Evolutionary conservation across 2,888 invertebrate genomes (phyloP).

Genomic region (Yponomeuta cagnagella): DNA sequence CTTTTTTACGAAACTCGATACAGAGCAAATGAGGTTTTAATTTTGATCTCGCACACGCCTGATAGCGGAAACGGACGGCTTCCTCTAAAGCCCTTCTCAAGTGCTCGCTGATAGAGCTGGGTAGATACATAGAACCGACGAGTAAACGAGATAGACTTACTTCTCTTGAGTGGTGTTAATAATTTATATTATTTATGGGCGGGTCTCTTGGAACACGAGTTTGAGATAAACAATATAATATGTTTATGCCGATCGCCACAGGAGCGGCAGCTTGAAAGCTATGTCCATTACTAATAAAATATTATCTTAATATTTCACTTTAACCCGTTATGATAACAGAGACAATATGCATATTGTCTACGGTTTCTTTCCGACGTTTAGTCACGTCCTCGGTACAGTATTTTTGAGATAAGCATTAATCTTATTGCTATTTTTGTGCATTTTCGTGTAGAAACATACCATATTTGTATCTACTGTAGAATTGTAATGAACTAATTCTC

Average conservation of each 20-base stretch:
- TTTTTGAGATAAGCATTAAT: not conserved
- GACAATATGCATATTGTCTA: conserved; percentile 13
- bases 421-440: not conserved
- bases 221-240: conserved; percentile 22
- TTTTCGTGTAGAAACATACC: not conserved
- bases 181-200: conserved; percentile 23
- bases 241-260: conserved; percentile 16
- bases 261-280: conserved; percentile 18
- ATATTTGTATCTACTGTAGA: no score
- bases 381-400: not conserved
- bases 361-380: not conserved
- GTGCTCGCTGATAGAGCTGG: conserved; percentile 20
- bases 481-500: no score
- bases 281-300: conserved; percentile 16
- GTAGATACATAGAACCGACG: conserved; percentile 20
- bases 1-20: conserved; percentile 21
- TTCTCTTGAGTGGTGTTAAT: conserved; percentile 23
- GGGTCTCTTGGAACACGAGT: conserved; percentile 21
- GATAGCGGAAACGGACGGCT: conserved; percentile 26
- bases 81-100: conserved; percentile 21
- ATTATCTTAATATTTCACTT: conserved; percentile 17
- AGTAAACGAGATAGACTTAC: conserved; percentile 18
- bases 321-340: conserved; percentile 28
- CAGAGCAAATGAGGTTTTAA: conserved; percentile 24
- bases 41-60: conserved; percentile 20